A percentile compares a stretch with the other conserved stretches of the same genome.
Conservation (phyloP, 64 coral and sea anemone species). For the Anthopleura sola region DNA sequence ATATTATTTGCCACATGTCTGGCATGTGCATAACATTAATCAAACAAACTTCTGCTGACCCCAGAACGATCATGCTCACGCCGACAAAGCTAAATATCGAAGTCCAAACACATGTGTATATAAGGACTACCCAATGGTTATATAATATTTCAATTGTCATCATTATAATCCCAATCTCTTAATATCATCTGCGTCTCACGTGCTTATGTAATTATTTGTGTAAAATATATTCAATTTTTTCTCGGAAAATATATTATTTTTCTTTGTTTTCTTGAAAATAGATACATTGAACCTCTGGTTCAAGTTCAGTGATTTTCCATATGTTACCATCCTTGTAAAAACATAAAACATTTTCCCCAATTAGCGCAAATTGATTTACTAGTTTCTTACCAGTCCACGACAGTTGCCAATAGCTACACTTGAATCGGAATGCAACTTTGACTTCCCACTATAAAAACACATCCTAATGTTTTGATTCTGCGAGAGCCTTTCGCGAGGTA, state of each 20-base stretch:
- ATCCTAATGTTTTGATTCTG: neutral
- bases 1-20: neutral
- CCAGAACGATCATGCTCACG: neutral
- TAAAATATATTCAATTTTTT: too few species aligned
- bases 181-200: too few species aligned
- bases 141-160: neutral
- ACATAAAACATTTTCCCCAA: neutral
- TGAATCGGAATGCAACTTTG: slow-evolving; percentile 21
- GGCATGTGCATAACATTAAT: neutral
- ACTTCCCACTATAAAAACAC: slow-evolving; percentile 45
- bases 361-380: neutral
- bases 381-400: slow-evolving; percentile 37
- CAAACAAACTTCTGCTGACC: neutral
- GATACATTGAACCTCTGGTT: too few species aligned
- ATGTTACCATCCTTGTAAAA: neutral
- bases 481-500: neutral
- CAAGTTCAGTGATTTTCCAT: neutral
- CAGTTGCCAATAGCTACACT: slow-evolving; percentile 39
- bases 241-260: too few species aligned
- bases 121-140: neutral
- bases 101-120: neutral
- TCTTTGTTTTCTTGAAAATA: too few species aligned
- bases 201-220: too few species aligned
- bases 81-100: neutral
- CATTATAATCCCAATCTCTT: neutral